phyloP scores from a whole-genome alignment of 2,888 invertebrate genomes.

The Drosophila sordidula region DNA sequence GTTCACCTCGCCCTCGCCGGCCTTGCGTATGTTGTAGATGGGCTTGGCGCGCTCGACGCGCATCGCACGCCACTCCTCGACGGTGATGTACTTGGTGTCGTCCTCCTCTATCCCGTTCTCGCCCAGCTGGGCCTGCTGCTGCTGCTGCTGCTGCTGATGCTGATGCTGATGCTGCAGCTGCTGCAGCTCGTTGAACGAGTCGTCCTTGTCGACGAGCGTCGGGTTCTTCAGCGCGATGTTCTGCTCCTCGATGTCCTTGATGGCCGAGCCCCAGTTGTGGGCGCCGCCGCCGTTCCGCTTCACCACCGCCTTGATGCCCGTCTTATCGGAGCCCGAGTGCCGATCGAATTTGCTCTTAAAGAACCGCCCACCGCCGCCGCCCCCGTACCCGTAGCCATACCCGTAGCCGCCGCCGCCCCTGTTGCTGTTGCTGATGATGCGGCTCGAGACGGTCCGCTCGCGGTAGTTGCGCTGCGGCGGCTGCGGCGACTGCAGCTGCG shows the following conservation, averaged over 20 bases:
- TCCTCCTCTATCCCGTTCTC: conserved; percentile 1
- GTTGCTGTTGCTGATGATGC: conserved; percentile 28
- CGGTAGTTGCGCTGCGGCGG: conserved; percentile 4
- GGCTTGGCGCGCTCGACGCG: conserved; percentile 27
- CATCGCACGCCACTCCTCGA: conserved; percentile 48
- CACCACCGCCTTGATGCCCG: conserved; percentile 24
- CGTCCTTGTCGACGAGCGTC: neutral
- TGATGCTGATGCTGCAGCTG: neutral
- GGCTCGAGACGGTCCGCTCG: neutral
- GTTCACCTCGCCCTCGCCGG: conserved; percentile 37
- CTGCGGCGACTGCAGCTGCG: neutral
- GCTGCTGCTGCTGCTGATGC: neutral
- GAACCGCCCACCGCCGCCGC: neutral
- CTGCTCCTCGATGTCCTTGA: conserved; percentile 28
- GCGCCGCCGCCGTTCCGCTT: conserved; percentile 45
- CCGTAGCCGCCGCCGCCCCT: neutral
- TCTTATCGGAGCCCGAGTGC: conserved; percentile 27
- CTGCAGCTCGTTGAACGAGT: neutral
- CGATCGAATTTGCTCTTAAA: conserved; percentile 28
- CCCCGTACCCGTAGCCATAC: neutral
- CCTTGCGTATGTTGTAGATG: conserved; percentile 41
- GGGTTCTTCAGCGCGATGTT: neutral
- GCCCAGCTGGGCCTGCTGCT: neutral
- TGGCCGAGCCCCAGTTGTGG: conserved; percentile 40
- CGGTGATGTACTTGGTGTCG: conserved; percentile 21